A percentile compares a stretch with the other conserved stretches of the same genome.
phyloP scores from a whole-genome alignment of 2,113 vertebrate species.

The Pseudopodoces humilis region DNA sequence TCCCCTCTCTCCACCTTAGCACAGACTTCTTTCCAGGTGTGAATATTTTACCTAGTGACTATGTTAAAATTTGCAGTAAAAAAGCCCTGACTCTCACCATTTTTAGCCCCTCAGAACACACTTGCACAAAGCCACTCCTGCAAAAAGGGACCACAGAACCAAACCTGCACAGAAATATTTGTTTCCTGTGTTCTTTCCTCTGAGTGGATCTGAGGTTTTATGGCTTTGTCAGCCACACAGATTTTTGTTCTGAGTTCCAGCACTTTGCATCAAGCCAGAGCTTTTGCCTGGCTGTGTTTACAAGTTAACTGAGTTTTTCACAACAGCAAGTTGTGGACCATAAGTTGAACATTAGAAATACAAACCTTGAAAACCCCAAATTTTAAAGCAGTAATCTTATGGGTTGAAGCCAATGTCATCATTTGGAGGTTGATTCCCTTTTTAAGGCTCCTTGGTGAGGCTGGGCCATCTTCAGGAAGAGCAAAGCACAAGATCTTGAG shows the following conservation, averaged over 20 bases:
- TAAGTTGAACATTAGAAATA: background rate
- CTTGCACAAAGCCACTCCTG: background rate
- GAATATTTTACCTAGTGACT: conserved; percentile 19
- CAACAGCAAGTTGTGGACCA: background rate
- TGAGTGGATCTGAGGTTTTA: background rate
- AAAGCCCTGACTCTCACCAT: background rate
- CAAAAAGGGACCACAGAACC: background rate
- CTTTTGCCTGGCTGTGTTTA: background rate
- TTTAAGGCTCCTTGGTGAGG: background rate
- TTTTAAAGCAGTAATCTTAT: background rate
- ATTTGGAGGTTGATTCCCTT: background rate
- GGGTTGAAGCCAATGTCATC: background rate
- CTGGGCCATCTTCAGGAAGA: background rate
- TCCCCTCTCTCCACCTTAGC: conserved; percentile 30
- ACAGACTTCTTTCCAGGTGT: conserved; percentile 50
- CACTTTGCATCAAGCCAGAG: background rate
- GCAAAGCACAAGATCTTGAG: background rate
- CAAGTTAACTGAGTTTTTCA: background rate
- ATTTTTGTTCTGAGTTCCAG: background rate
- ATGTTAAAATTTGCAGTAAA: background rate
- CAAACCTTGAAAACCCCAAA: background rate
- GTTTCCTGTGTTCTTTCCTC: background rate
- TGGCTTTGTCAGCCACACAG: background rate
- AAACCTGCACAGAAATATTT: background rate
- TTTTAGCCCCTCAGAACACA: background rate